Conservation (phyloP, 2,888 invertebrate species). For the Seira ritae region DNA sequence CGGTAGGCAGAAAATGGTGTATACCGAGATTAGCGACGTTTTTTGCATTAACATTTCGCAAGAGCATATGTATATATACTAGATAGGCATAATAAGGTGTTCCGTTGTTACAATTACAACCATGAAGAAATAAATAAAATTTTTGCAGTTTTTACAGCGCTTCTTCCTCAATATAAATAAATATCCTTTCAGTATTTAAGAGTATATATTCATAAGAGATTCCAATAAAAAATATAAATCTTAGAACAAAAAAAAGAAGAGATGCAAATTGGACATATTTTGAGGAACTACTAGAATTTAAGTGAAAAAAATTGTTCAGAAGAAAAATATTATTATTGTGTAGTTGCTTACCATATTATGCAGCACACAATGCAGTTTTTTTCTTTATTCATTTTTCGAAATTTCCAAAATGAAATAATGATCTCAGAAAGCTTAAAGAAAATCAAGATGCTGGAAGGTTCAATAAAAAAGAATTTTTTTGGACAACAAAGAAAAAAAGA, state of each 20-base stretch:
- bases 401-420: neutral
- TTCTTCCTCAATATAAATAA: neutral
- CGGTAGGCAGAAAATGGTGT: neutral
- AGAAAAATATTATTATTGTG: neutral
- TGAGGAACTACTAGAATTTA: no score
- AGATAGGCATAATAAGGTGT: neutral
- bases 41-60: neutral
- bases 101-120: neutral
- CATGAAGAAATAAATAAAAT: neutral
- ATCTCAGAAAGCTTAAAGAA: neutral
- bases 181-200: slow-evolving; percentile 10
- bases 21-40: neutral
- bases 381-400: neutral
- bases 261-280: no score
- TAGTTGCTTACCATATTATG: neutral
- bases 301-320: neutral
- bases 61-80: no score
- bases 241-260: no score
- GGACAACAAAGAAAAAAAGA: slow-evolving; percentile 16
- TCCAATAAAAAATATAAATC: slow-evolving; percentile 15
- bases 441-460: neutral
- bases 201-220: slow-evolving; percentile 21
- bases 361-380: neutral
- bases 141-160: slow-evolving; percentile 9
- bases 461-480: slow-evolving; percentile 20